Evolutionary conservation across 2,888 invertebrate species (phyloP), one percentile per base, ranked within the genome.

Genomic region (Lepidocyrtinus sp.): DNA sequence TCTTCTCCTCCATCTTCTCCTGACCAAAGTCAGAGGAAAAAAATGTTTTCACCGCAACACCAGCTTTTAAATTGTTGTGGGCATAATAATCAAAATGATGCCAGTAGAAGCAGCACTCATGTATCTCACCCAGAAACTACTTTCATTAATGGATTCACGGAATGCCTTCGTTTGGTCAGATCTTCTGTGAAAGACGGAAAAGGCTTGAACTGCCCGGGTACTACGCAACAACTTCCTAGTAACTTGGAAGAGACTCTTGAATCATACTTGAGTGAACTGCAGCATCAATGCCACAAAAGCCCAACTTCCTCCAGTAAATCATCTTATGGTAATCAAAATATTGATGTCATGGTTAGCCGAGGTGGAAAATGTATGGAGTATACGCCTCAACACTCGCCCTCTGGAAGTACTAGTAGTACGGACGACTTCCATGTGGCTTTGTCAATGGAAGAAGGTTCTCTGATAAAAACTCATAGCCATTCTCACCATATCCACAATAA

Each of bases 81-180:
- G 17, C 65, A 71, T 45, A 50, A 59, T 63, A 63, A 64, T 63
- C 71, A 7, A n/a, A 63, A 68, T 68, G 46, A 64, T 19, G 36
- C 25, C 21, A 63, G 15, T 19, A 24, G 22, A 27, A 25, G 36
- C 45, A 46, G 45, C 50, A 12, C 27, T 64, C 64, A 64, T 15
- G 45, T 22, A 17, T 50, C 75, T 46, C 15, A 15, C 1, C 17
- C 46, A 15, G 72, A 81, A 59, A 70, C 75, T 45, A 19, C 77
- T 17, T 82, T 79, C 24, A 71, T 84, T 70, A 78, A 74, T 36
- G 84, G 84, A 25, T 85, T 85, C 68, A 75, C 77, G 17, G 84
- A 86, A 67, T 84, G 84, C 65, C 78, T 86, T 26, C 80, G 83
- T 27, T 70, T 85, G 64, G 84, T 84, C 27, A 70, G 73, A 17